Evolutionary conservation across 2,113 vertebrate species (phyloP), one percentile per base, ranked within the genome.

Genomic region (Corythornis vintsioides): DNA sequence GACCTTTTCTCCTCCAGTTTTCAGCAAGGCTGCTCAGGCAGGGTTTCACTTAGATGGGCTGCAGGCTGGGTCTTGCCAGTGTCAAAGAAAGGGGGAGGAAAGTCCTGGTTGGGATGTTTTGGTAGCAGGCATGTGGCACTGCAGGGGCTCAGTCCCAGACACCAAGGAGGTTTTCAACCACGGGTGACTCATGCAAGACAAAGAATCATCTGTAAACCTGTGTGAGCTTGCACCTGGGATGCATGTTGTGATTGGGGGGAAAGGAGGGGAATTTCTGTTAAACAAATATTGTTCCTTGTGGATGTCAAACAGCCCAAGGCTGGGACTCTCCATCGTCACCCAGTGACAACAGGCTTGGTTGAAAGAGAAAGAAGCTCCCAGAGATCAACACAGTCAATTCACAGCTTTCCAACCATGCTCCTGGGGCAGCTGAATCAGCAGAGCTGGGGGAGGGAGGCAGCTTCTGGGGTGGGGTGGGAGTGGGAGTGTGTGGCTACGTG

Each of bases 391-490:
- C 47, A 66, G 77, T 75, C 35, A 59, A 22, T 83, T 93, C 86
- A 80, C 73, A 84, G 48, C 10, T 73, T 94, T 86, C 72, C 92
- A 80, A 78, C 60, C 52, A 20, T 65, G 50, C 69, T 88, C 22
- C 59, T 31, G n/a, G 70, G 56, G 76, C 33, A 76, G 86, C 67
- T 94, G 94, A 90, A 82, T 84, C 88, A 91, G 78, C 74, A 35
- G 7, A 31, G 38, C 43, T 8, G 33, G 53, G 28, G 48, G 61
- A 59, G 22, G 48, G 61, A 63, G 29, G 61, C 40, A 56, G 61
- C 57, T 87, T 83, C 43, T 91, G 53, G 56, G 55, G 26, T 83
- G 53, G 72, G 42, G 43, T 88, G 64, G 15, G 61, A 74, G 47
- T 76, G 67, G 79, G 80, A 80, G 64, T 56, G 57, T 0, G 0